Base-by-base conservation (phyloP, 2,113 vertebrate species). In the Lycocorax pyrrhopterus region DNA sequence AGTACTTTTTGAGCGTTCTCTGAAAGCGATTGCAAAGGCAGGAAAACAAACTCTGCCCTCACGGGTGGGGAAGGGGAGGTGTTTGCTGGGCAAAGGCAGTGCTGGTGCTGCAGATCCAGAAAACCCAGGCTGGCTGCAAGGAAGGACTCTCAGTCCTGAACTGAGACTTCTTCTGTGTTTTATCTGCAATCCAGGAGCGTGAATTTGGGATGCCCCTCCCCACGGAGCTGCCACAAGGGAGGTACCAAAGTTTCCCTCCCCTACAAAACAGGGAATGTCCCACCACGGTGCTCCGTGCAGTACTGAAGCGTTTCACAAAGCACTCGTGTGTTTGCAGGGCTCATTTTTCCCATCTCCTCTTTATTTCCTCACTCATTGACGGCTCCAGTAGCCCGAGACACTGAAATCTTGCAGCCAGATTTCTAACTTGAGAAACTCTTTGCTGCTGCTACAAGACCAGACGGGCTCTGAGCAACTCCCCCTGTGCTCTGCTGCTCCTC, bases 201-300 rank as follows among this genome's bases (percentile, higher is more conserved):
- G 21, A 12, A 60, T 94, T 44, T 51, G 74, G 71, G 69, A 29
- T 13, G 2, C 3, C 2, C 9, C 21, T 29, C 33, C 16, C 58
- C 12, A 5, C 1, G 4, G 20, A n/a, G 49, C 25, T 41, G 30
- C 3, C n/a, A 1, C 8, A 12, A 55, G 33, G 26, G 0, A 3
- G 22, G 5, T 6, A 9, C 25, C 47, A 3, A 22, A 1, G 2
- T 62, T 77, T 62, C 67, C 11, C 68, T n/a, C 25, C 37, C 62
- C 66, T 37, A 1, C 1, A 35, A 37, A 44, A 4, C 3, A 18
- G 12, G 26, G 39, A 13, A 21, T 2, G 6, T 56, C 47, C 4
- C 6, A 19, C 12, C 39, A 21, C 3, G 2, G 14, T 6, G 68
- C 73, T 81, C 43, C 30, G 39, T 1, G 41, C 33, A 27, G 52